phyloP scores from a whole-genome alignment of 2,797 vertebrate species.

The Hoplostethus mediterraneus region DNA sequence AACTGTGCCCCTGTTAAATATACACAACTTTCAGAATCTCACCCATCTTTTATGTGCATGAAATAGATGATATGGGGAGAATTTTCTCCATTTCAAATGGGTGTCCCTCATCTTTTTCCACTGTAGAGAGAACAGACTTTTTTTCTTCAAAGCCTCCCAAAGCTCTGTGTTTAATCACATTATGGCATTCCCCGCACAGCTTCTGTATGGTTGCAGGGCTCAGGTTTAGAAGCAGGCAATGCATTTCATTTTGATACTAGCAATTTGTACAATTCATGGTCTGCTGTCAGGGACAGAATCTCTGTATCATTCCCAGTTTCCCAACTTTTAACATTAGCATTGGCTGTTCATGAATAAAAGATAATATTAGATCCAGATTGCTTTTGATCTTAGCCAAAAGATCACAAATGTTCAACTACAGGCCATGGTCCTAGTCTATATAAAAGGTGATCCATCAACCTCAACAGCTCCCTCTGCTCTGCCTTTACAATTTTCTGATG shows the following conservation, averaged over 20 bases:
- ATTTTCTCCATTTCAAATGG: conserved; percentile 64
- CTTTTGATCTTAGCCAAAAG: conserved; percentile 64
- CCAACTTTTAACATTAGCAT: conserved; percentile 55
- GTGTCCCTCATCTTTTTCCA: conserved; percentile 70
- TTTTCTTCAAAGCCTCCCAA: conserved; percentile 70
- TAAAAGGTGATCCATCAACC: conserved; percentile 66
- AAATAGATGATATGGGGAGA: conserved; percentile 61
- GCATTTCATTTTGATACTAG: conserved; percentile 66
- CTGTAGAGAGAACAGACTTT: conserved; percentile 69
- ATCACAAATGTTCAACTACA: conserved; percentile 62
- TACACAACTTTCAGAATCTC: conserved; percentile 46
- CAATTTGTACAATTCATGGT: conserved; percentile 74
- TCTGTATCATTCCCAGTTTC: conserved; percentile 52
- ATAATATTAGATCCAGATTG: conserved; percentile 73
- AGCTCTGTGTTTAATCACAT: conserved; percentile 82
- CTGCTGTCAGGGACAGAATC: conserved; percentile 55
- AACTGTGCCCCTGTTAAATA: conserved; percentile 35
- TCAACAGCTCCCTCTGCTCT: conserved; percentile 59
- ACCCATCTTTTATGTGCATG: conserved; percentile 67
- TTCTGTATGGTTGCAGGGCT: conserved; percentile 68
- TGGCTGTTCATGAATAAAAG: conserved; percentile 62
- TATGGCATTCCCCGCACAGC: conserved; percentile 68
- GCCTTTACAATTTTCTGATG: conserved; percentile 51
- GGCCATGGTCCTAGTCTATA: conserved; percentile 57
- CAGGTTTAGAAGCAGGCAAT: conserved; percentile 66